phyloP scores from a whole-genome alignment of 2,888 invertebrate genomes.

The Steinernema hermaphroditum region DNA sequence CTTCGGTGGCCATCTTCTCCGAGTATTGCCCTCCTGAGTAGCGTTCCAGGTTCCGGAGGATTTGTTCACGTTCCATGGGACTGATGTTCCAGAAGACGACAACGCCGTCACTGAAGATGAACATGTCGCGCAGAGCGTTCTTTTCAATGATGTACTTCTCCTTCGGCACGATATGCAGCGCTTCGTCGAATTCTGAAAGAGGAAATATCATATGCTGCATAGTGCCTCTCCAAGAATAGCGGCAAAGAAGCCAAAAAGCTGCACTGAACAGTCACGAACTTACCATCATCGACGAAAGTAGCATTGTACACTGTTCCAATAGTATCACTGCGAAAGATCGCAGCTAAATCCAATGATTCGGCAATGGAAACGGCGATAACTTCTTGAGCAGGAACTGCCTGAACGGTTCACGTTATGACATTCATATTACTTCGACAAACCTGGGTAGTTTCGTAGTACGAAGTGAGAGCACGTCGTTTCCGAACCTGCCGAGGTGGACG shows the following conservation, averaged over 20 bases:
- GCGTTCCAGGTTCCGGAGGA: background rate
- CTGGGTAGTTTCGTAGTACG: background rate
- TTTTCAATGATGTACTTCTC: conserved; percentile 53
- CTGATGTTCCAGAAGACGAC: conserved; percentile 62
- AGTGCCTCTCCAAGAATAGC: background rate
- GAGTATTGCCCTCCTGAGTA: background rate
- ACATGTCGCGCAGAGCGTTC: conserved; percentile 47
- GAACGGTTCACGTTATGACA: background rate
- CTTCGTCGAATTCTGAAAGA: conserved; percentile 53
- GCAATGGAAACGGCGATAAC: conserved; percentile 54
- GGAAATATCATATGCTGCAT: background rate
- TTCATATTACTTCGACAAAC: background rate
- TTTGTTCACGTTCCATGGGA: conserved; percentile 8
- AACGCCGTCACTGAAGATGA: conserved; percentile 60
- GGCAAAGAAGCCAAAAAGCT: background rate
- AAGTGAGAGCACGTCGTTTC: conserved; percentile 6
- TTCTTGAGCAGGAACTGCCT: conserved; percentile 71
- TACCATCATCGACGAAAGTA: conserved; percentile 54
- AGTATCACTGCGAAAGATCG: conserved; percentile 39
- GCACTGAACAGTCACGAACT: background rate
- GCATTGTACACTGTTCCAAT: conserved; percentile 49
- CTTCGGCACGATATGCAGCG: conserved; percentile 53
- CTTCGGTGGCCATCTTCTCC: background rate
- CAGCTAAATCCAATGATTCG: conserved; percentile 50
- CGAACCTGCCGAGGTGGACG: background rate